These are phyloP conservation scores for Apodemus sylvaticus DNA, from an alignment of 2,113 vertebrate species.

Conservation along the genomic window DNA sequence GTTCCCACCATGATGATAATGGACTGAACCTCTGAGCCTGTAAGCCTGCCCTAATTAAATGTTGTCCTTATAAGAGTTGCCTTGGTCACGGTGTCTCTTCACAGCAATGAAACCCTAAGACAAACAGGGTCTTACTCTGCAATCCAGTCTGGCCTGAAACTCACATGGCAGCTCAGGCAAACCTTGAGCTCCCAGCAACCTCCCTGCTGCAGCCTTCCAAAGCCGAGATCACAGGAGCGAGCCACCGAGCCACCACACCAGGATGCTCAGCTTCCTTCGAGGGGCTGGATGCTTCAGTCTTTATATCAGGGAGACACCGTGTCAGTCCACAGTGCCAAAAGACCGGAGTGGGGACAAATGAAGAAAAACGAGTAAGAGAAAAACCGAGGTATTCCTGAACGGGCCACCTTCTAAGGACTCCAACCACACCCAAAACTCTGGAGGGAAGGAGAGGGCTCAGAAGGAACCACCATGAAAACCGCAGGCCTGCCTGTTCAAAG, in stretches of 20 bases:
- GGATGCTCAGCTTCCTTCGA: not conserved
- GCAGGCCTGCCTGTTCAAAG: not conserved
- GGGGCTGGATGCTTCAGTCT: not conserved
- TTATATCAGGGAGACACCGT: not conserved
- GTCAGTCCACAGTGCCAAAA: not conserved
- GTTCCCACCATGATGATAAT: too few relatives aligned
- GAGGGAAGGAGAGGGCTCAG: not conserved
- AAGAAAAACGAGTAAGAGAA: not conserved
- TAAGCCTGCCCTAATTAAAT: too few relatives aligned
- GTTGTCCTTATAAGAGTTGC: too few relatives aligned
- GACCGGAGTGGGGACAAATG: not conserved
- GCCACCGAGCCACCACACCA: not conserved
- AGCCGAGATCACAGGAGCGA: not conserved
- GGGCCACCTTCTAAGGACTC: not conserved
- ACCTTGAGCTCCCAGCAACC: not conserved
- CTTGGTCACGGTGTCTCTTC: too few relatives aligned
- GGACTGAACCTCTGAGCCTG: too few relatives aligned
- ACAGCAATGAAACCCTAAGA: too few relatives aligned
- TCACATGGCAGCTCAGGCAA: not conserved
- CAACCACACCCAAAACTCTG: not conserved
- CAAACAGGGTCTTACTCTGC: not conserved
- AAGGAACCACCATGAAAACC: not conserved
- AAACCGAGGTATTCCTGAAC: not conserved
- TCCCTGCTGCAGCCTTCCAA: not conserved
- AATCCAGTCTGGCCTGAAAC: not conserved